Evolutionary conservation across 2,888 invertebrate species (phyloP), one percentile per base, ranked within the genome.

Genomic region (Epirrhoe alternata): DNA sequence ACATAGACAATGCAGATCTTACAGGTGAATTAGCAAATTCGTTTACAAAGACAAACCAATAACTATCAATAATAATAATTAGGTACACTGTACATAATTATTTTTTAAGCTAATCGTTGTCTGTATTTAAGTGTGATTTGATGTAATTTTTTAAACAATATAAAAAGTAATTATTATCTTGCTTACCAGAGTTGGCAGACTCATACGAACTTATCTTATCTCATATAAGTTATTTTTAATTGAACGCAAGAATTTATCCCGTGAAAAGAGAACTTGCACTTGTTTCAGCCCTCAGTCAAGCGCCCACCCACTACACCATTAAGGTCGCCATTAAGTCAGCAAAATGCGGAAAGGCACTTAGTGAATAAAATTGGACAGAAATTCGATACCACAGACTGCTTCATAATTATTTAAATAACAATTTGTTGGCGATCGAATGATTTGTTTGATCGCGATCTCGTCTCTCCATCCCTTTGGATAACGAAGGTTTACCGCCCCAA

Each of bases 401-500:
- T 57, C 17, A 16, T 56, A 58, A 58, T 50, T 58, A 50, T 38
- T 51, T 16, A 14, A 47, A 51, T 53, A 53, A 45, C 53, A 61
- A 47, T 47, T 53, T 45, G 45, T 52, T 24, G 35, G 17, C 14
- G 49, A 60, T 56, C 55, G 33, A 30, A 51, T 38, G 57, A 66
- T 49, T 61, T 52, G 57, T 52, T 31, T 58, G 30, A 66, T 61
- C 54, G 30, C 17, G 17, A 50, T 45, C 55, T 35, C 30, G 38
- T 47, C 55, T 56, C 45, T 54, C 45, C 47, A 47, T 12, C 62
- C 54, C 24, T 51, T 30, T 31, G 55, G 55, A 56, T 67, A 67
- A 67, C 56, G 60, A 67, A 67, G 60, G 60, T 58, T 47, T 62
- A 50, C 58, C 45, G 47, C 24, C 56, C 62, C 59, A 67, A 67